Conservation (phyloP, 1,140 invertebrate species). For the Heliconius eleuchia region DNA sequence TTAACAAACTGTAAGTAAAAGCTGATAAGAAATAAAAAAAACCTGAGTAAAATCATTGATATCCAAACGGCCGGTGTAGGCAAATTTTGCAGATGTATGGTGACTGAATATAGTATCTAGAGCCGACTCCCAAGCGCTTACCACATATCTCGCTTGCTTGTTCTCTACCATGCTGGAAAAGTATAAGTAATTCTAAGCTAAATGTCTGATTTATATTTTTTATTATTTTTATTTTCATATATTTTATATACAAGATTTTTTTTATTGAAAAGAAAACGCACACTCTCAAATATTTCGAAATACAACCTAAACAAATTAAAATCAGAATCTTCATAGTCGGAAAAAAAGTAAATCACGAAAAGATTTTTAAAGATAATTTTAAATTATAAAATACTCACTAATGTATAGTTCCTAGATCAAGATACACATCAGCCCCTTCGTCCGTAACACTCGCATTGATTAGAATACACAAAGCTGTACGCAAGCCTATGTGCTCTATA, state of each 20-base stretch:
- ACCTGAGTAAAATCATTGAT: constrained; percentile 80
- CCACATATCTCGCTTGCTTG: constrained; percentile 63
- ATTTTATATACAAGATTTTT: too few relatives aligned
- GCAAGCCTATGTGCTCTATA: constrained; percentile 64
- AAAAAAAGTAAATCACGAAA: too few relatives aligned
- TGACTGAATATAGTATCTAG: constrained; percentile 78
- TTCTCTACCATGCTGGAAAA: constrained; percentile 80
- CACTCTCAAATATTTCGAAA: too few relatives aligned
- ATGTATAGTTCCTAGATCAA: constrained; percentile 66
- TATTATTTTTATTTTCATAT: too few relatives aligned
- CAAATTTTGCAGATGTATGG: constrained; percentile 82
- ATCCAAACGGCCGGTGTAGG: constrained; percentile 80
- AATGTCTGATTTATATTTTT: too few relatives aligned
- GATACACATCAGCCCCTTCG: constrained; percentile 62
- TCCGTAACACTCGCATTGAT: constrained; percentile 65
- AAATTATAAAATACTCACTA: constrained; percentile 49
- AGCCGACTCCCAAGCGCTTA: constrained; percentile 80
- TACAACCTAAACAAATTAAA: too few relatives aligned
- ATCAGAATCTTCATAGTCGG: too few relatives aligned
- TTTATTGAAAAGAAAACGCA: too few relatives aligned
- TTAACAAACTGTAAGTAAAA: too few relatives aligned
- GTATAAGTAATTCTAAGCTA: too few relatives aligned
- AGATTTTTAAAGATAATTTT: background rate
- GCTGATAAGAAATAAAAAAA: background rate
- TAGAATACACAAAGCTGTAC: constrained; percentile 62